A percentile compares a stretch with the other conserved stretches of the same genome.
Evolutionary conservation across 2,888 invertebrate species (phyloP).

Genomic region (Erannis defoliaria): DNA sequence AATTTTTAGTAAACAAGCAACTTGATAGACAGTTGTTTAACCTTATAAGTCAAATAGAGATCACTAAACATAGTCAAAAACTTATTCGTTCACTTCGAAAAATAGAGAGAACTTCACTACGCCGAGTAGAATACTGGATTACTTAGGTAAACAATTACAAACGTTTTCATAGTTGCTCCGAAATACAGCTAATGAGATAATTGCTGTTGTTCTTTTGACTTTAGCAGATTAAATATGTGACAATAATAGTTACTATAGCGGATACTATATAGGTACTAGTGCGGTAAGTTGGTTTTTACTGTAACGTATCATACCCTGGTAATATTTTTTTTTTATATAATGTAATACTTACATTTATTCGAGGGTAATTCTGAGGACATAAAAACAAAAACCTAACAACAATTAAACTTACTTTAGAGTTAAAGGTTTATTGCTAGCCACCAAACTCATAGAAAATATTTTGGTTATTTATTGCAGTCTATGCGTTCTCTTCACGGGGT

Average conservation of each 20-base stretch:
- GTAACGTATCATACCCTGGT: too few relatives aligned
- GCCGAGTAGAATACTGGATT: conserved; percentile 12
- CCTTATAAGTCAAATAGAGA: conserved; percentile 14
- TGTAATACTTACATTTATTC: too few relatives aligned
- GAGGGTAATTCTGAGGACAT: too few relatives aligned
- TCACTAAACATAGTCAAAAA: conserved; percentile 12
- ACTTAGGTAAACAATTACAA: conserved; percentile 5
- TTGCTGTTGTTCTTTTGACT: conserved; percentile 8
- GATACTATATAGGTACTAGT: too few relatives aligned
- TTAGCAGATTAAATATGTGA: neutral
- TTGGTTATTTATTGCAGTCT: too few relatives aligned
- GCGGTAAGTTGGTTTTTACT: too few relatives aligned
- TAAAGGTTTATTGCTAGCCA: too few relatives aligned
- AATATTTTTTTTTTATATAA: too few relatives aligned
- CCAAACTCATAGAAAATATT: too few relatives aligned
- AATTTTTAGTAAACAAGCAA: neutral
- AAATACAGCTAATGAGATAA: conserved; percentile 9
- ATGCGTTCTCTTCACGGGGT: too few relatives aligned
- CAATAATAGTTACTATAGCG: neutral
- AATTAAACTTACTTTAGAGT: too few relatives aligned
- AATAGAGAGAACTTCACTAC: conserved; percentile 3
- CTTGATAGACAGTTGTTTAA: conserved; percentile 7
- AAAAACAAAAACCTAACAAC: too few relatives aligned
- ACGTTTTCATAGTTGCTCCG: neutral
- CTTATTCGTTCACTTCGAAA: conserved; percentile 6